phyloP scores from a whole-genome alignment of 2,113 vertebrate genomes.

The Dasypus novemcinctus region DNA sequence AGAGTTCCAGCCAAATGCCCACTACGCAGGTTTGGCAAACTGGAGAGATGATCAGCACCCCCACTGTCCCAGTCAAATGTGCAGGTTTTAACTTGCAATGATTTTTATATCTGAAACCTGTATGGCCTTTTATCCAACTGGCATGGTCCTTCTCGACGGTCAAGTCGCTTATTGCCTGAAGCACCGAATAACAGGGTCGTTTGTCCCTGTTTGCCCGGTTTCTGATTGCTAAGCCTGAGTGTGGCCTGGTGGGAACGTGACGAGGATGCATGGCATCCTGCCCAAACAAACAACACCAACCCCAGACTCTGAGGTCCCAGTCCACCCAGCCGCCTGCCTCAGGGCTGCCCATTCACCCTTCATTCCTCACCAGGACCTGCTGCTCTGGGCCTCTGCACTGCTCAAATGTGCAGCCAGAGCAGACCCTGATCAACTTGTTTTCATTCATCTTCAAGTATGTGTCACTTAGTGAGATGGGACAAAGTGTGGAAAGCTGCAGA shows the following conservation, averaged over 20 bases:
- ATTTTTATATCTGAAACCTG: not conserved
- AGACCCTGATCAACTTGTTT: not conserved
- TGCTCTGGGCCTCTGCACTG: not conserved
- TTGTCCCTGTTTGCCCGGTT: not conserved
- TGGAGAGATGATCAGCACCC: not conserved
- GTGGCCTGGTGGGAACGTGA: not conserved
- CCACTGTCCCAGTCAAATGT: not conserved
- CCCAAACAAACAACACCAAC: not conserved
- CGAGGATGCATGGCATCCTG: not conserved
- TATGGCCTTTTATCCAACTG: not conserved
- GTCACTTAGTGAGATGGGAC: not conserved
- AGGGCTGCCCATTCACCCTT: not conserved
- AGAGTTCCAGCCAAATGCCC: not conserved
- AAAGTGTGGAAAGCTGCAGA: not conserved
- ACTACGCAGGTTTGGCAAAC: not conserved
- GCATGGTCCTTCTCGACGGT: not conserved
- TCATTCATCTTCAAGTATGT: not conserved
- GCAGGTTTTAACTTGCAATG: not conserved
- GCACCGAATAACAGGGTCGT: not conserved
- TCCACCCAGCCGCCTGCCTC: not conserved
- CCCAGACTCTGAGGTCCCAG: not conserved
- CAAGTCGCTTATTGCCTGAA: not conserved
- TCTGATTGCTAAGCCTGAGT: not conserved
- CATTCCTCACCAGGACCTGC: not conserved
- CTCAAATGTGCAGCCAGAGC: not conserved